phyloP scores from a whole-genome alignment of 2,888 invertebrate species.

The Alloplasta piceator region DNA sequence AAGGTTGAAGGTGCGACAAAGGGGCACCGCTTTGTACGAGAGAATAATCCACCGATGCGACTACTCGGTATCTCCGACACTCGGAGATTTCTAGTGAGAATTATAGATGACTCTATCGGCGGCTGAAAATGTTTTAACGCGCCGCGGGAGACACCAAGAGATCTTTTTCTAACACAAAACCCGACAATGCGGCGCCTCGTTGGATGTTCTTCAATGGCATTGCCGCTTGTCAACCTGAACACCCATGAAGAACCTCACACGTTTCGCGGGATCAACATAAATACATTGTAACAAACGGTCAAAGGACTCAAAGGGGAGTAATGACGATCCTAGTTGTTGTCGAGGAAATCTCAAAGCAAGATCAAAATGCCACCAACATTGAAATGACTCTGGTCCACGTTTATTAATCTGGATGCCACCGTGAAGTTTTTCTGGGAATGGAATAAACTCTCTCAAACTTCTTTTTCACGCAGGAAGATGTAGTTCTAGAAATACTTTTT shows the following conservation, averaged over 20 bases:
- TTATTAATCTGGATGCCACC: no score
- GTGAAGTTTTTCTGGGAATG: no score
- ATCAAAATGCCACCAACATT: no score
- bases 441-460: no score
- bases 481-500: no score
- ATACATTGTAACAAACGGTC: no score
- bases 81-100: slow-evolving; percentile 40
- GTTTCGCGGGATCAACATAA: neutral
- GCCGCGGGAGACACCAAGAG: slow-evolving; percentile 49
- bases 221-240: slow-evolving; percentile 17
- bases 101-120: slow-evolving; percentile 62
- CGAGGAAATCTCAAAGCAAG: no score
- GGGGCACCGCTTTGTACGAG: slow-evolving; percentile 55
- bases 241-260: slow-evolving; percentile 35
- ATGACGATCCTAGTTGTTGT: no score
- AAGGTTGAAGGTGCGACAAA: slow-evolving; percentile 62
- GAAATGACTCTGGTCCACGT: no score
- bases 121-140: slow-evolving; percentile 39
- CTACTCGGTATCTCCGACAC: neutral
- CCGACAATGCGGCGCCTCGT: slow-evolving; percentile 55
- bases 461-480: no score
- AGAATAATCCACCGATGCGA: slow-evolving; percentile 15
- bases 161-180: slow-evolving; percentile 32
- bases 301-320: no score
- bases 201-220: slow-evolving; percentile 19